Evolutionary conservation across 1,140 invertebrate species (phyloP).

Genomic region (Leptonema lineaticorne): DNA sequence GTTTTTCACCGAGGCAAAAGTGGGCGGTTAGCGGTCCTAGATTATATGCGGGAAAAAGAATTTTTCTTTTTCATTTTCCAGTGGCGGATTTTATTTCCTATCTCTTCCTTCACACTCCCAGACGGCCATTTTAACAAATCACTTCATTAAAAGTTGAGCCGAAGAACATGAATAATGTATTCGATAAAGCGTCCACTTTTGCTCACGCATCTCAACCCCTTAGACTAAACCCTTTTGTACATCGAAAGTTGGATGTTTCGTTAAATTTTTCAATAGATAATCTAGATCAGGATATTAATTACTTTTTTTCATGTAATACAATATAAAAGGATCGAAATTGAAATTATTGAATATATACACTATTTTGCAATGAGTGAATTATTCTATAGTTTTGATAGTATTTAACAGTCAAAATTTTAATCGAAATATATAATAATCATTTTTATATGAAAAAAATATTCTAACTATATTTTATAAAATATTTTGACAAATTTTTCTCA

Average conservation of each 20-base stretch:
- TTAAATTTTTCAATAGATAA: constrained; percentile 26
- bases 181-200: constrained; percentile 25
- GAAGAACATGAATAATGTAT: constrained; percentile 27
- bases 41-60: no score
- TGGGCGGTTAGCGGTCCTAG: background rate
- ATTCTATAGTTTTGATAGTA: no score
- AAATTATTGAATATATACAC: no score
- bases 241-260: constrained; percentile 8
- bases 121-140: constrained; percentile 21
- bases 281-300: constrained; percentile 23
- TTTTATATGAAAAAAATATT: no score
- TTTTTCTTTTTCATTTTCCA: no score
- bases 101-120: constrained; percentile 10
- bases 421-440: no score
- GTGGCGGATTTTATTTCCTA: no score
- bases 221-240: background rate
- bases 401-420: no score
- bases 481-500: no score
- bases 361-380: no score
- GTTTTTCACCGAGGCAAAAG: background rate
- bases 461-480: no score
- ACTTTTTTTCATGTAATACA: constrained; percentile 20
- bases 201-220: background rate
- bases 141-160: constrained; percentile 25
- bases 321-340: no score